A percentile compares a stretch with the other conserved stretches of the same genome.
Evolutionary conservation across 2,888 invertebrate genomes (phyloP).

Genomic region (Andrena bucephala): DNA sequence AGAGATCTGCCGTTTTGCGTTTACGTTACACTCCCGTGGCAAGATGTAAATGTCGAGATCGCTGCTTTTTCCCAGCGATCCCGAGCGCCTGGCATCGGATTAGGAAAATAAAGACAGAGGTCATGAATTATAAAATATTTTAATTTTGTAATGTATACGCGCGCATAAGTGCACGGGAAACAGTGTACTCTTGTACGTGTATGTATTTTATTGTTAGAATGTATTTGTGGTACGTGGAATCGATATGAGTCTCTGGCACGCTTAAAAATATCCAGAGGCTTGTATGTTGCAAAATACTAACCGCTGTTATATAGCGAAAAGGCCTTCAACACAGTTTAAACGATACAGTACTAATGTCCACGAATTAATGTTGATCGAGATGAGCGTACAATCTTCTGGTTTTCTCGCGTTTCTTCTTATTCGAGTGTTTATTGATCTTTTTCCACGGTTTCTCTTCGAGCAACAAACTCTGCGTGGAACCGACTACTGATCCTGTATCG

Average conservation of each 20-base stretch:
- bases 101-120: constrained; percentile 45
- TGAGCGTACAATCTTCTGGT: constrained; percentile 93
- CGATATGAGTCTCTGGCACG: constrained; percentile 44
- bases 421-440: constrained; percentile 93
- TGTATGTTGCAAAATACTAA: constrained; percentile 54
- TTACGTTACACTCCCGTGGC: constrained; percentile 29
- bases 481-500: constrained; percentile 65
- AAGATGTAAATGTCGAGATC: constrained; percentile 34
- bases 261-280: constrained; percentile 45
- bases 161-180: constrained; percentile 42
- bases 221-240: constrained; percentile 46
- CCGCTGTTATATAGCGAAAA: constrained; percentile 63
- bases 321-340: constrained; percentile 42
- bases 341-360: constrained; percentile 14
- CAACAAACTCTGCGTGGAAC: constrained; percentile 70
- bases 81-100: constrained; percentile 17
- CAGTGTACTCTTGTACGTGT: constrained; percentile 42
- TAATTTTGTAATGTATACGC: constrained; percentile 64
- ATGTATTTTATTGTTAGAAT: constrained; percentile 58
- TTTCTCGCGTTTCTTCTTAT: constrained; percentile 96
- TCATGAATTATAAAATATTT: constrained; percentile 64
- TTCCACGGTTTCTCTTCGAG: constrained; percentile 90
- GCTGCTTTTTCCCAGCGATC: constrained; percentile 17
- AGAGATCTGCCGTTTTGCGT: constrained; percentile 21
- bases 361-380: constrained; percentile 91